A percentile compares a stretch with the other conserved stretches of the same genome.
Conservation (phyloP, 2,113 vertebrate species). For the Peromyscus polionotus region DNA sequence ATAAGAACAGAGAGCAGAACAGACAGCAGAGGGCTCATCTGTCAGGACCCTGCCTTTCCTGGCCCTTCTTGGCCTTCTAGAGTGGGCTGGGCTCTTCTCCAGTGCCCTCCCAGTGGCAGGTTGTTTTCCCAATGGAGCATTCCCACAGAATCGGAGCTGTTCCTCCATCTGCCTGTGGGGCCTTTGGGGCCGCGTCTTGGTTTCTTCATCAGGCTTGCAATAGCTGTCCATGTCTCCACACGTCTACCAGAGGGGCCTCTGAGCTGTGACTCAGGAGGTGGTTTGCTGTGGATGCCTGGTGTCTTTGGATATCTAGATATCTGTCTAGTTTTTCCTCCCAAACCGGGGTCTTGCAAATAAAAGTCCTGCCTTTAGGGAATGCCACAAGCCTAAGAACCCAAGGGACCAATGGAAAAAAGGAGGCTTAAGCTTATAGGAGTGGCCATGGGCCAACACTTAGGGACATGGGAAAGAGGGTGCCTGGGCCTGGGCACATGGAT, state of each 20-base stretch:
- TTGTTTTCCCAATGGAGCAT: accelerated
- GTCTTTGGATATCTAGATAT: neutral
- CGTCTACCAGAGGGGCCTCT: neutral
- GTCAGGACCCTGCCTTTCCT: neutral
- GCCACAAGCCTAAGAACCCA: neutral
- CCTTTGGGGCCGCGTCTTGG: accelerated
- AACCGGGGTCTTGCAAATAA: neutral
- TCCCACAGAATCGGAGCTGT: neutral
- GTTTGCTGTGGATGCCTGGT: accelerated
- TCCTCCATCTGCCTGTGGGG: neutral
- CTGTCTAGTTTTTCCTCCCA: neutral
- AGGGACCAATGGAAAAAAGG: neutral
- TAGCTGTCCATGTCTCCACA: neutral
- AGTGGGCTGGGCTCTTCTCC: neutral
- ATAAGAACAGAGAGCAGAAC: too few relatives aligned
- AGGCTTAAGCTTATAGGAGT: neutral
- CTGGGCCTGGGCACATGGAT: neutral
- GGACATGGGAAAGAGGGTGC: accelerated
- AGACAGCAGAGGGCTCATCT: neutral
- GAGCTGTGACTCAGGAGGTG: neutral
- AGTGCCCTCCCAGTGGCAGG: neutral
- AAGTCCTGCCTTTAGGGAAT: neutral
- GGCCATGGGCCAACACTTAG: neutral
- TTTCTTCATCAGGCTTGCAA: neutral
- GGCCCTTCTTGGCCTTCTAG: neutral